Base-by-base conservation (phyloP, 2,797 vertebrate species). In the Spizella passerina region DNA sequence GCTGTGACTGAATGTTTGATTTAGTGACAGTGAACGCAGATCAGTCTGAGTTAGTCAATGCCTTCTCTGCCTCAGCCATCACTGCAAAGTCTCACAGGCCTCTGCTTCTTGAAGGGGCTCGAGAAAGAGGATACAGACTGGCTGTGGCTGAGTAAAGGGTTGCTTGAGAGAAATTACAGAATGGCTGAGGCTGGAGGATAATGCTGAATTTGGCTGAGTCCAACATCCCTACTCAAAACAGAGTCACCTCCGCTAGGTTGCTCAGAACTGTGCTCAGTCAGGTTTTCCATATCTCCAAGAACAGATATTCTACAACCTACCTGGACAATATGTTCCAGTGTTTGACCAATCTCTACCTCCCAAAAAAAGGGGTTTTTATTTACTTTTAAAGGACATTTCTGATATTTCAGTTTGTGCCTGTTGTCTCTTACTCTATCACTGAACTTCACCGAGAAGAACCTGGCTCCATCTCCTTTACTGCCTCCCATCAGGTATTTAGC, bases 371-470 rank as follows among this genome's bases (percentile, higher is more conserved):
- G 10, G 4, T 1, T 4, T 50, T 70, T 75, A 46, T 47, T 65
- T 39, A 61, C 26, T 4, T 34, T 77, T 49, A 75, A 53, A 53
- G 68, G 3, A n/a, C 47, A n/a, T 65, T 56, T 69, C 2, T 7
- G 6, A 6, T 47, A 19, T 65, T 69, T 83, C 10, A 43, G 7
- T 36, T 61, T 61, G 14, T 36, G 13, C 13, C 7, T 13, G 4
- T 55, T 76, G 4, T 30, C 24, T 72, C 11, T 60, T 52, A 23
- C 4, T 2, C 15, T 30, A 10, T 23, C 64, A 68, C 14, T 47
- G 32, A 77, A 50, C 13, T 34, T 26, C n/a, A 44, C 43, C 0
- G 0, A 50, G 24, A 38, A 64, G 29, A 70, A 2, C 2, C n/a
- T 30, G 21, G 3, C 24, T 44, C 20, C 7, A 29, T 38, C 32